These are phyloP conservation scores for Lepilemur septentrionalis DNA, from an alignment of 2,797 vertebrate genomes.

Conservation along the genomic window DNA sequence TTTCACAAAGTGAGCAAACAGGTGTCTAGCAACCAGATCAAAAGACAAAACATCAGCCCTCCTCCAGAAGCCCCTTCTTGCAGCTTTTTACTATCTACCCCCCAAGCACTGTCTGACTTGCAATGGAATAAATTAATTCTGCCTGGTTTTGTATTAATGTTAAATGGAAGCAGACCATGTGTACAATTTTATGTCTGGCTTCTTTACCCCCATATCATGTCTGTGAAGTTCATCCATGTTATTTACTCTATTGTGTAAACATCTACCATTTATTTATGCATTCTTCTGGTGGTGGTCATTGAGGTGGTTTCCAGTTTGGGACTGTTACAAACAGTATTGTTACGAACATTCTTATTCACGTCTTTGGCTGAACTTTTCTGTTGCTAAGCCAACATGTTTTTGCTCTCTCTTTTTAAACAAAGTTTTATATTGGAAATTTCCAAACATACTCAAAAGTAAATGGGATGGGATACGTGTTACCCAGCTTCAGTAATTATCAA, in stretches of 20 bases:
- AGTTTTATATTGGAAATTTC: background rate
- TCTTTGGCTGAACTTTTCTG: background rate
- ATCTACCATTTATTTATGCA: background rate
- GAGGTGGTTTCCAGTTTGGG: background rate
- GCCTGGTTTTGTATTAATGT: background rate
- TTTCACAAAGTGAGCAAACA: background rate
- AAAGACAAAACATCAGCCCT: background rate
- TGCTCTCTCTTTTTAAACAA: background rate
- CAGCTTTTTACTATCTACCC: background rate
- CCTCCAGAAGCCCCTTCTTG: background rate
- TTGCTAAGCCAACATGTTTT: conserved; percentile 1
- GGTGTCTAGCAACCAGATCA: background rate
- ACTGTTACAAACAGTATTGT: background rate
- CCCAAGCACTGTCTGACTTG: background rate
- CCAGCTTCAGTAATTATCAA: background rate
- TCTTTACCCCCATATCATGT: background rate
- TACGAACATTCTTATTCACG: background rate
- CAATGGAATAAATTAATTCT: background rate
- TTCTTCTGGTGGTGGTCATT: background rate
- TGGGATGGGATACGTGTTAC: background rate
- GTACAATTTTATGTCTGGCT: background rate
- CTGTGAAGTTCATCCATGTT: background rate
- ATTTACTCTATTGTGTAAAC: background rate
- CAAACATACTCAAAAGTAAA: background rate
- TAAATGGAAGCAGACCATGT: background rate